Evolutionary conservation across 2,797 vertebrate species (phyloP).

Genomic region (Bradypus variegatus): DNA sequence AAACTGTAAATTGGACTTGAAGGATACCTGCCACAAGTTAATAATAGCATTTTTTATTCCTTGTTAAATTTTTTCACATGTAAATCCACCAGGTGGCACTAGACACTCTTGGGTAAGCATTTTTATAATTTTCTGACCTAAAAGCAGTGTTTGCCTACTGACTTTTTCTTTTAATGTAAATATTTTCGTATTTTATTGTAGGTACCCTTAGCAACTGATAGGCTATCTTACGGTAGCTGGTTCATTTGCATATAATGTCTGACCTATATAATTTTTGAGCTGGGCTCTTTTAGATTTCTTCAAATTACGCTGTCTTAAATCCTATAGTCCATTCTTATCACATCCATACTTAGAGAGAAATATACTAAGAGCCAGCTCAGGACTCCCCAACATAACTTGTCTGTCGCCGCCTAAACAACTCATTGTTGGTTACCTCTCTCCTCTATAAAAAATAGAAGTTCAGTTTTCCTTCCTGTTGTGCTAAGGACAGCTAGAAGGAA

Average conservation of each 20-base stretch:
- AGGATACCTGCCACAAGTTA: background rate
- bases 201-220: background rate
- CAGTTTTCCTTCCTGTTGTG: background rate
- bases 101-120: constrained; percentile 36
- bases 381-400: background rate
- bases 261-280: background rate
- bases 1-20: background rate
- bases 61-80: background rate
- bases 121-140: background rate
- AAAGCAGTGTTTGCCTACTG: background rate
- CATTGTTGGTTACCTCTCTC: background rate
- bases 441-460: background rate
- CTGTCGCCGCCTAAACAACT: background rate
- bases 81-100: constrained; percentile 69
- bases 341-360: background rate
- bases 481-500: background rate
- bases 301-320: background rate
- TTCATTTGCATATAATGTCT: background rate
- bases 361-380: background rate
- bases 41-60: background rate
- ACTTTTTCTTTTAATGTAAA: constrained; percentile 14
- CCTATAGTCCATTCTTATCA: background rate
- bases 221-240: background rate
- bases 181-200: background rate
- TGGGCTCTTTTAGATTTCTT: background rate